phyloP scores from a whole-genome alignment of 2,113 vertebrate genomes.

The Tupaia tana region DNA sequence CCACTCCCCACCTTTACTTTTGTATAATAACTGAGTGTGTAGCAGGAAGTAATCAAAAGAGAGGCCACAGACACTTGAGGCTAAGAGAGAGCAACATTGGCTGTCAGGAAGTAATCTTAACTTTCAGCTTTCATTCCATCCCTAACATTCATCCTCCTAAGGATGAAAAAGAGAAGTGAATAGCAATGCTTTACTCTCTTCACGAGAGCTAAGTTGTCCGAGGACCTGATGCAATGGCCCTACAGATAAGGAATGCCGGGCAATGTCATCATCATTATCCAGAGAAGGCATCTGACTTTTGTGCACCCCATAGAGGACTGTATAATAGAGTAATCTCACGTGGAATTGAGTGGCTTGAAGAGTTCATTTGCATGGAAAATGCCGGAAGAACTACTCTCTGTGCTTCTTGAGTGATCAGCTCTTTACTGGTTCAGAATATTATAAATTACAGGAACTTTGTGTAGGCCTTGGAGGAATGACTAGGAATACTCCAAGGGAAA shows the following conservation, averaged over 20 bases:
- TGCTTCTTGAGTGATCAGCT: not conserved
- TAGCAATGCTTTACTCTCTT: not conserved
- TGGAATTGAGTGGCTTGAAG: not conserved
- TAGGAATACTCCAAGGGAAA: not conserved
- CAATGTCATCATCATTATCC: not conserved
- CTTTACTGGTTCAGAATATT: not conserved
- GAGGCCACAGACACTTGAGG: not conserved
- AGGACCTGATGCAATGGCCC: fast-evolving
- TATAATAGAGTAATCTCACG: not conserved
- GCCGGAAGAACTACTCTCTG: not conserved
- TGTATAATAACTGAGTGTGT: slow-evolving; percentile 21
- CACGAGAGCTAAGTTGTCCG: not conserved
- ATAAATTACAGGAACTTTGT: not conserved
- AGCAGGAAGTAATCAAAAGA: slow-evolving; percentile 42
- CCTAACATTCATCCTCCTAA: not conserved
- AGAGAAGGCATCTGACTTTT: not conserved
- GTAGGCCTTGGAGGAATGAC: not conserved
- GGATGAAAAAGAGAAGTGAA: not conserved
- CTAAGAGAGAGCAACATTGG: not conserved
- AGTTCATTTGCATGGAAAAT: not conserved
- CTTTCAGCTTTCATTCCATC: not conserved
- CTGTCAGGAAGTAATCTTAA: slow-evolving; percentile 46
- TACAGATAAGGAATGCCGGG: not conserved
- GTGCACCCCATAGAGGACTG: not conserved
- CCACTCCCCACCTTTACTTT: not conserved